phyloP scores from a whole-genome alignment of 2,888 invertebrate species.

The Sarcophaga carnaria region DNA sequence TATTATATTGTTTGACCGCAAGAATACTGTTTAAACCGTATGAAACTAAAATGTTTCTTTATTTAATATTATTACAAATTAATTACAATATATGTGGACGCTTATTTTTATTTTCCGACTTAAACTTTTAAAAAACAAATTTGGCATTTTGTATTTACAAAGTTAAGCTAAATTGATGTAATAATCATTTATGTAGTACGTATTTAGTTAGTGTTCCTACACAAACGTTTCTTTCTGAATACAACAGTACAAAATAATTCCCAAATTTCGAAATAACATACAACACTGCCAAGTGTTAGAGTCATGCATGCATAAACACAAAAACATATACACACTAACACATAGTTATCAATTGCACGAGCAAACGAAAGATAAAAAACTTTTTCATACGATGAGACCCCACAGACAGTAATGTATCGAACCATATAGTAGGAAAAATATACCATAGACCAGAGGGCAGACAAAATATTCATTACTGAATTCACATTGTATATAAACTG shows the following conservation, averaged over 20 bases:
- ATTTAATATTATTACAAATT: no score
- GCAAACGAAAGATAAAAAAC: conserved; percentile 24
- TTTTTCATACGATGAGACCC: conserved; percentile 35
- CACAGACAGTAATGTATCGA: conserved; percentile 40
- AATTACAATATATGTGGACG: no score
- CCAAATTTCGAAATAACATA: background rate
- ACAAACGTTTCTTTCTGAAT: background rate
- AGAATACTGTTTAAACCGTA: no score
- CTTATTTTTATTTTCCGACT: no score
- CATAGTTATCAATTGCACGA: conserved; percentile 51
- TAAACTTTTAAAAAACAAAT: no score
- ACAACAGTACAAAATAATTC: background rate
- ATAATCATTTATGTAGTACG: no score
- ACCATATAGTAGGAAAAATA: conserved; percentile 29
- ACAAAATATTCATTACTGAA: conserved; percentile 23
- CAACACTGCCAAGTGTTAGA: conserved; percentile 7
- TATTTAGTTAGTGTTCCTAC: background rate
- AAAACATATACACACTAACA: background rate
- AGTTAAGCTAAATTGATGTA: no score
- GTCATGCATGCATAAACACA: conserved; percentile 11
- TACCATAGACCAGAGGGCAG: conserved; percentile 31
- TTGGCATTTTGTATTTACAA: no score
- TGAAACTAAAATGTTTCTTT: no score
- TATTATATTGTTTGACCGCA: no score
- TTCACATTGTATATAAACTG: conserved; percentile 12